Evolutionary conservation across 2,888 invertebrate genomes (phyloP).

Genomic region (Deroplatys truncata): DNA sequence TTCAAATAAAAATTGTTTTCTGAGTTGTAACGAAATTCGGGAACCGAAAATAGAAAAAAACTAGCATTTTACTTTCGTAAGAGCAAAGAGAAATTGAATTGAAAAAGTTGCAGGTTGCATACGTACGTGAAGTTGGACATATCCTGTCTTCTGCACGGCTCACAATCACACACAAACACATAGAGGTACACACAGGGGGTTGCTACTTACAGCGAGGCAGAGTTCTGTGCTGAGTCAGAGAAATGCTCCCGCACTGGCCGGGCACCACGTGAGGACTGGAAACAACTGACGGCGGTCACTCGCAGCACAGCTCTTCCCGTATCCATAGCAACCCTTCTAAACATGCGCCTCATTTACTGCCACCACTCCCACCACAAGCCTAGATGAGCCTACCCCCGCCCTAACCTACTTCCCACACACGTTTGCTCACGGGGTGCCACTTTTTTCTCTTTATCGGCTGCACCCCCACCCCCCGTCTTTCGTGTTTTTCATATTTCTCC

Average conservation of each 20-base stretch:
- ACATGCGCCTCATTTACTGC: slow-evolving; percentile 9
- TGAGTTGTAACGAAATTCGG: too few species aligned
- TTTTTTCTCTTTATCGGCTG: background rate
- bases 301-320: background rate
- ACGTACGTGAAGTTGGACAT: background rate
- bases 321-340: slow-evolving; percentile 8
- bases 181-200: background rate
- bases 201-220: background rate
- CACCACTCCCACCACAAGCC: background rate
- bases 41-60: too few species aligned
- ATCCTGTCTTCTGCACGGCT: background rate
- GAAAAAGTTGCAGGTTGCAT: background rate
- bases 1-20: too few species aligned
- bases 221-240: background rate
- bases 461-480: background rate
- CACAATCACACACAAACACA: background rate
- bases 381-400: background rate
- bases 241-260: slow-evolving; percentile 1
- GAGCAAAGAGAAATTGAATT: background rate
- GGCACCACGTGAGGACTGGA: slow-evolving; percentile 25
- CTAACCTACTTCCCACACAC: background rate
- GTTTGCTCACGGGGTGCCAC: background rate
- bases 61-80: too few species aligned
- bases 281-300: background rate
- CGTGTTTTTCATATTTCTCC: background rate